Percentiles rank a stretch among this genome's conserved stretches.
phyloP scores from a whole-genome alignment of 1,140 invertebrate genomes.

The Atopsyche davidsoni region DNA sequence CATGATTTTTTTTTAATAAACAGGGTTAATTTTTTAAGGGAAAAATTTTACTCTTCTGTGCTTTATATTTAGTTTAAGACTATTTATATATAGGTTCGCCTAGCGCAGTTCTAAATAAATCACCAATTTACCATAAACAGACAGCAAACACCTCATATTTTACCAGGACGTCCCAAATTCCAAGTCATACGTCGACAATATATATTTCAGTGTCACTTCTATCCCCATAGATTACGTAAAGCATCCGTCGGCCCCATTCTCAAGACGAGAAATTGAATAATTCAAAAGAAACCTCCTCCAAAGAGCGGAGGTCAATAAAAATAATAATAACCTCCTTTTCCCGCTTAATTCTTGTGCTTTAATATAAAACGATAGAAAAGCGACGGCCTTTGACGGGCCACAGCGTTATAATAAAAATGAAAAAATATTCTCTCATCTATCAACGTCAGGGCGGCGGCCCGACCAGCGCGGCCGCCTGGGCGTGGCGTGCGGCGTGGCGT shows the following conservation, averaged over 20 bases:
- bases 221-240: constrained; percentile 11
- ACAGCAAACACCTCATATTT: constrained; percentile 1
- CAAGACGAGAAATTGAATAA: constrained; percentile 20
- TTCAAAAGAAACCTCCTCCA: constrained; percentile 11
- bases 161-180: constrained; percentile 5
- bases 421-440: constrained; percentile 15
- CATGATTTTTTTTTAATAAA: too few relatives aligned
- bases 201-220: constrained; percentile 12
- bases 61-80: too few relatives aligned
- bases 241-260: neutral
- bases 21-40: too few relatives aligned
- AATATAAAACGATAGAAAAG: constrained; percentile 16
- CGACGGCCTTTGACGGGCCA: constrained; percentile 7
- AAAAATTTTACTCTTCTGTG: too few relatives aligned
- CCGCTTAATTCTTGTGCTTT: constrained; percentile 19
- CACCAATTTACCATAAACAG: too few relatives aligned
- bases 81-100: too few relatives aligned
- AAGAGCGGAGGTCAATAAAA: constrained; percentile 18
- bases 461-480: neutral
- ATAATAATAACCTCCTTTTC: constrained; percentile 15
- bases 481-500: too few relatives aligned
- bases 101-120: too few relatives aligned
- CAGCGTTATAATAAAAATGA: constrained; percentile 12
- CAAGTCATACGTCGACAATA: constrained; percentile 14
- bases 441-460: constrained; percentile 9